Percentiles rank a stretch among this genome's conserved stretches.
Evolutionary conservation across 2,113 vertebrate species (phyloP).

Genomic region (Paradoxurus hermaphroditus): DNA sequence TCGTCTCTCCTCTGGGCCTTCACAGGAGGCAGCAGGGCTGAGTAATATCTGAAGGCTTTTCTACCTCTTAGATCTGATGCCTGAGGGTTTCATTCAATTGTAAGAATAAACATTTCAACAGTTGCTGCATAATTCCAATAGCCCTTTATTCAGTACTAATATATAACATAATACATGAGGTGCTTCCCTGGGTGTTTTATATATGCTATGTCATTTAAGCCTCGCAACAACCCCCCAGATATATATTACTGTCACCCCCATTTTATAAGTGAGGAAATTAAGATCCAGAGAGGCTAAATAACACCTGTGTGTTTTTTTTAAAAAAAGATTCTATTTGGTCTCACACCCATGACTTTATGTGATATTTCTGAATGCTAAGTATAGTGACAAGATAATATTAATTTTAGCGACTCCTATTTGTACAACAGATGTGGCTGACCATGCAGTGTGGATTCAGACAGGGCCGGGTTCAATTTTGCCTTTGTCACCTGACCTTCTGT

Average conservation of each 20-base stretch:
- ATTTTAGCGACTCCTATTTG: not conserved
- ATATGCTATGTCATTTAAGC: not conserved
- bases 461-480: not conserved
- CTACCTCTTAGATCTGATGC: not conserved
- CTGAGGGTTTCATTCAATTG: not conserved
- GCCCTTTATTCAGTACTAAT: not conserved
- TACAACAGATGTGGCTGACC: not conserved
- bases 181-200: not conserved
- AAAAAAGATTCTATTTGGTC: not conserved
- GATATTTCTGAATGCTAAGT: not conserved
- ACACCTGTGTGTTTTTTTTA: not conserved
- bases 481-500: not conserved
- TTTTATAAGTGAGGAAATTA: not conserved
- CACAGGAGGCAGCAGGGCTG: not conserved
- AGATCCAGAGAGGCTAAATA: not conserved
- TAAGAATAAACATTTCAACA: not conserved
- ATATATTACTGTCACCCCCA: rapidly evolving
- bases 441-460: not conserved
- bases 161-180: not conserved
- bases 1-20: not conserved
- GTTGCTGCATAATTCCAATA: not conserved
- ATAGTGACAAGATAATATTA: not conserved
- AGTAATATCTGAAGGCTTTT: not conserved
- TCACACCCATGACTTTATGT: not conserved
- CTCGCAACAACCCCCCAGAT: not conserved